phyloP scores from a whole-genome alignment of 2,797 vertebrate species.

The Oreonectes daqikongensis region DNA sequence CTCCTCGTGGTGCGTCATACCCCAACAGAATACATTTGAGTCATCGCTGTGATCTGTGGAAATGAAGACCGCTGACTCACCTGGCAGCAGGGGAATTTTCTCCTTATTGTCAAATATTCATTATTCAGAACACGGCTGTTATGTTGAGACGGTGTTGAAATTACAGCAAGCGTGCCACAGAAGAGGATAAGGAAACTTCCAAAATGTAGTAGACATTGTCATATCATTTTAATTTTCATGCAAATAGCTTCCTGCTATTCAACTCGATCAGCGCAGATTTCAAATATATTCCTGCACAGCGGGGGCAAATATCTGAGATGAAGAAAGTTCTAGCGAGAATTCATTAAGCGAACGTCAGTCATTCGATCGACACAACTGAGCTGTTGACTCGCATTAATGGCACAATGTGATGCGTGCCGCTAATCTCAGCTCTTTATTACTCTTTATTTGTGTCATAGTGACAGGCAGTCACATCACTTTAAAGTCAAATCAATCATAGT shows the following conservation, averaged over 20 bases:
- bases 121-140: conserved; percentile 4
- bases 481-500: conserved; percentile 30
- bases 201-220: conserved; percentile 15
- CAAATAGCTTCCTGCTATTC: conserved; percentile 35
- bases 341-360: conserved; percentile 44
- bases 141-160: conserved; percentile 14
- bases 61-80: conserved; percentile 16
- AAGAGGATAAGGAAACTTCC: conserved; percentile 34
- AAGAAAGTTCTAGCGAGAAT: conserved; percentile 40
- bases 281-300: conserved; percentile 29
- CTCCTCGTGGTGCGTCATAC: neutral
- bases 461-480: conserved; percentile 16
- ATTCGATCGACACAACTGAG: conserved; percentile 36
- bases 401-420: conserved; percentile 17
- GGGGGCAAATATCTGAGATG: conserved; percentile 38
- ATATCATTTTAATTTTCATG: conserved; percentile 36
- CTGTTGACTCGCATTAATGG: conserved; percentile 42
- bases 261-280: conserved; percentile 26
- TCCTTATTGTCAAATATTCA: conserved; percentile 21
- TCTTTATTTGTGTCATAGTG: conserved; percentile 22
- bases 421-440: conserved; percentile 37
- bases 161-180: conserved; percentile 9
- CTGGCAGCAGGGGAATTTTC: neutral
- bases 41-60: conserved; percentile 24
- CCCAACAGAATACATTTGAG: conserved; percentile 13